A percentile compares a stretch with the other conserved stretches of the same genome.
phyloP scores from a whole-genome alignment of 2,113 vertebrate species.

The Aviceda subcristata region DNA sequence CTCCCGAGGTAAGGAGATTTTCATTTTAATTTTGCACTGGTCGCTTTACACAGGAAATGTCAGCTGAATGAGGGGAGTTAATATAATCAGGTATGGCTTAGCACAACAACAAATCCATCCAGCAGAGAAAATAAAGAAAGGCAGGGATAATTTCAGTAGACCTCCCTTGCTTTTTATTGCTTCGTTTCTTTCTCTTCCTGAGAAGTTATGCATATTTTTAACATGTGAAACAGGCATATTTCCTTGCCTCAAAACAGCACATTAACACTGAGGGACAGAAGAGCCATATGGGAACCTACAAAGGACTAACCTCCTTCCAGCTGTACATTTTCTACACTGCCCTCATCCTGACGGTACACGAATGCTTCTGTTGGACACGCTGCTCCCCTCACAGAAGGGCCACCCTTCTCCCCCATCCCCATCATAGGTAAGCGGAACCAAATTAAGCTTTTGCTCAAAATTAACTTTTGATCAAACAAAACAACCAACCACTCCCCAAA shows the following conservation, averaged over 20 bases:
- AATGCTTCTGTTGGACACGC: fast-evolving
- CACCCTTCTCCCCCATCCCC: background rate
- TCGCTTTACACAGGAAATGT: slow-evolving; percentile 50
- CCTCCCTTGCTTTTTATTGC: background rate
- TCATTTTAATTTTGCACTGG: slow-evolving; percentile 4
- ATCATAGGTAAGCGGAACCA: background rate
- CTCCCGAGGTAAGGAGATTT: background rate
- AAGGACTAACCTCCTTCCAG: background rate
- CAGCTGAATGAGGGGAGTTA: background rate
- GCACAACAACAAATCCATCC: background rate
- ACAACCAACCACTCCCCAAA: background rate
- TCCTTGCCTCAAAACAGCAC: background rate
- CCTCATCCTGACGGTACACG: fast-evolving
- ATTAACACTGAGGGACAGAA: background rate
- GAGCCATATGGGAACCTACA: background rate
- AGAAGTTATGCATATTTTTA: background rate
- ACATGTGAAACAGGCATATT: background rate
- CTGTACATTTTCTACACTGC: fast-evolving
- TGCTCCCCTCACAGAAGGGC: fast-evolving
- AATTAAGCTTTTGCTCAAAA: background rate
- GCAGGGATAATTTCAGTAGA: background rate
- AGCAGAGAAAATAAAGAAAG: background rate
- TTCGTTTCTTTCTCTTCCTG: background rate
- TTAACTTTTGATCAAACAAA: background rate
- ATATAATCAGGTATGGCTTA: slow-evolving; percentile 13